Evolutionary conservation across 1,140 invertebrate genomes (phyloP).

Genomic region (Orchesella cincta): DNA sequence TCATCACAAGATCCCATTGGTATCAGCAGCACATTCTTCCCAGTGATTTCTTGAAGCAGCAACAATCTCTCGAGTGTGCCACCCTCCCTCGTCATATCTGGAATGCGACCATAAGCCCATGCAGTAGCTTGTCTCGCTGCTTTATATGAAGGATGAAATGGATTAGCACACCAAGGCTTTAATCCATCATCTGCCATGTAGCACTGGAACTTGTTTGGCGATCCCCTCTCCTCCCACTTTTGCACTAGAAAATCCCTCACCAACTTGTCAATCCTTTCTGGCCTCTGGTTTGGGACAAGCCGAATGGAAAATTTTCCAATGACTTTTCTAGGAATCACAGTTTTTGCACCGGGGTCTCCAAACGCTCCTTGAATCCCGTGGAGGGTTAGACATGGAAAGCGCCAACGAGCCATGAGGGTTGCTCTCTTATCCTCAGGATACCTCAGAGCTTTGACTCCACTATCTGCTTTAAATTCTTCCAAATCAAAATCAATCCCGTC

Average conservation of each 20-base stretch:
- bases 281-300: constrained; percentile 86
- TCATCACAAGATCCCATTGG: constrained; percentile 90
- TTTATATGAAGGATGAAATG: constrained; percentile 84
- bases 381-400: constrained; percentile 82
- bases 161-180: constrained; percentile 87
- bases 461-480: constrained; percentile 71
- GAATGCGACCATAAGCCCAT: constrained; percentile 26
- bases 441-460: constrained; percentile 71
- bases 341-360: constrained; percentile 86
- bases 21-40: constrained; percentile 61
- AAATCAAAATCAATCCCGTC: constrained; percentile 79
- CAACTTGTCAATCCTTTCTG: constrained; percentile 71
- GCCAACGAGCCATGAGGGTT: constrained; percentile 85
- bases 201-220: constrained; percentile 78
- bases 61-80: constrained; percentile 11
- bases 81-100: constrained; percentile 18
- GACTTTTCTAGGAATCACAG: constrained; percentile 91
- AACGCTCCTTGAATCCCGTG: constrained; percentile 94
- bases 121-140: constrained; percentile 70
- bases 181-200: constrained; percentile 73
- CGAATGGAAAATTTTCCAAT: constrained; percentile 95
- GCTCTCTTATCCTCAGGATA: constrained; percentile 75
- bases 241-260: constrained; percentile 74
- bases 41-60: constrained; percentile 54
- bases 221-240: constrained; percentile 68